Evolutionary conservation across 2,113 vertebrate species (phyloP).

Genomic region (Platichthys stellatus): DNA sequence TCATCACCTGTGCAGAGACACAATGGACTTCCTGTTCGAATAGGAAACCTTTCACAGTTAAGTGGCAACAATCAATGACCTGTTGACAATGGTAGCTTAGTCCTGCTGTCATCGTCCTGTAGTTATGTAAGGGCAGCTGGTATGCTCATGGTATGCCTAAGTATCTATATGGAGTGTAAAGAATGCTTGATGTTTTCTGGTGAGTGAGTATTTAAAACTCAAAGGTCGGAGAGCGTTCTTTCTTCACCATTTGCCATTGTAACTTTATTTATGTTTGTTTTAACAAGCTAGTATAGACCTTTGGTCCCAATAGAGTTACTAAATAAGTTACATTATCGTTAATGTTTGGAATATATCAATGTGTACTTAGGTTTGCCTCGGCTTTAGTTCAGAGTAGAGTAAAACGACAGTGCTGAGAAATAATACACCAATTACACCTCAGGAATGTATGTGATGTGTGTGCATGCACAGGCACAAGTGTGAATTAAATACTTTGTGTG

Average conservation of each 20-base stretch:
- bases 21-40: slow-evolving; percentile 43
- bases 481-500: slow-evolving; percentile 22
- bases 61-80: slow-evolving; percentile 53
- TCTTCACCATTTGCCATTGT: slow-evolving; percentile 33
- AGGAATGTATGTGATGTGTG: slow-evolving; percentile 34
- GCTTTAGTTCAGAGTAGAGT: slow-evolving; percentile 9
- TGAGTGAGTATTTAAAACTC: slow-evolving; percentile 43
- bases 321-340: slow-evolving; percentile 19
- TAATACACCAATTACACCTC: slow-evolving; percentile 22
- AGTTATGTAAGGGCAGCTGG: slow-evolving; percentile 66
- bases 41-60: slow-evolving; percentile 57
- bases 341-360: slow-evolving; percentile 28
- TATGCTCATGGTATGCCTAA: slow-evolving; percentile 21
- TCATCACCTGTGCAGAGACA: slow-evolving; percentile 55
- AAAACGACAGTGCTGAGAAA: slow-evolving; percentile 19
- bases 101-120: slow-evolving; percentile 54
- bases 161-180: slow-evolving; percentile 35
- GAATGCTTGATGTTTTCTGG: slow-evolving; percentile 47
- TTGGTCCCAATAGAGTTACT: slow-evolving; percentile 21
- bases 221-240: slow-evolving; percentile 29
- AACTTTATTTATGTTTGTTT: slow-evolving; percentile 15
- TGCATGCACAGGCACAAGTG: slow-evolving; percentile 18
- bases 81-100: slow-evolving; percentile 54
- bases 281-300: slow-evolving; percentile 9
- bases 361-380: not conserved